Conservation (phyloP, 1,140 invertebrate species). For the Tetranychus urticae region DNA sequence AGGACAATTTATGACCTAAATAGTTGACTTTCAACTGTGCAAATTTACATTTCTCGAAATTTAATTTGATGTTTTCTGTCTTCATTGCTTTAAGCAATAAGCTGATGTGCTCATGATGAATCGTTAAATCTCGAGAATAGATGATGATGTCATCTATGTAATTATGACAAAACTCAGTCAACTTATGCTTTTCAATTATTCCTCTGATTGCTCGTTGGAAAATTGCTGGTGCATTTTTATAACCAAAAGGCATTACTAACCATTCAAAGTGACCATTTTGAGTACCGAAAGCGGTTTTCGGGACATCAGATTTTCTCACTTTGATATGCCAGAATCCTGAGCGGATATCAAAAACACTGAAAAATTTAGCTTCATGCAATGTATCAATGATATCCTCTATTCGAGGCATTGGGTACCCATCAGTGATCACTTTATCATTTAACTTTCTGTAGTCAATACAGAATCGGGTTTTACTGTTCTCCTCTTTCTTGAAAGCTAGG, state of each 20-base stretch:
- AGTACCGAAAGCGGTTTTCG: slow-evolving; percentile 23
- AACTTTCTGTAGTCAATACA: slow-evolving; percentile 25
- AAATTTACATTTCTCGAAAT: slow-evolving; percentile 9
- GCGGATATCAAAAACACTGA: slow-evolving; percentile 14
- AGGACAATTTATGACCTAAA: slow-evolving; percentile 6
- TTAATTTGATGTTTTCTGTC: slow-evolving; percentile 4
- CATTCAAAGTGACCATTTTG: slow-evolving; percentile 21
- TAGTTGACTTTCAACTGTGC: slow-evolving; percentile 1
- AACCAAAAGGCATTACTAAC: slow-evolving; percentile 22
- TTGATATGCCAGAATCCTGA: slow-evolving; percentile 25
- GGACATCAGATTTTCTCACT: slow-evolving; percentile 16
- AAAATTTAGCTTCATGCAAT: slow-evolving; percentile 12
- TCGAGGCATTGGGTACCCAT: slow-evolving; percentile 25
- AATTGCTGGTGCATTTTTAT: slow-evolving; percentile 20
- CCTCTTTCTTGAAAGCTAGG: slow-evolving; percentile 24
- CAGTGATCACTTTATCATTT: slow-evolving; percentile 22
- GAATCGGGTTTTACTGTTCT: slow-evolving; percentile 14
- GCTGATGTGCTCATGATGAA: slow-evolving; percentile 6
- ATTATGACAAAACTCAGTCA: neutral
- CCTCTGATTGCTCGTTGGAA: slow-evolving; percentile 21
- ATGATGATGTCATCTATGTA: slow-evolving; percentile 11
- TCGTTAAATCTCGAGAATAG: slow-evolving; percentile 6
- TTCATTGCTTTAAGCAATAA: neutral
- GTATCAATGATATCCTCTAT: slow-evolving; percentile 23
- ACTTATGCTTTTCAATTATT: slow-evolving; percentile 13